phyloP scores from a whole-genome alignment of 2,797 vertebrate genomes.

The Gadopsis bispinosus region DNA sequence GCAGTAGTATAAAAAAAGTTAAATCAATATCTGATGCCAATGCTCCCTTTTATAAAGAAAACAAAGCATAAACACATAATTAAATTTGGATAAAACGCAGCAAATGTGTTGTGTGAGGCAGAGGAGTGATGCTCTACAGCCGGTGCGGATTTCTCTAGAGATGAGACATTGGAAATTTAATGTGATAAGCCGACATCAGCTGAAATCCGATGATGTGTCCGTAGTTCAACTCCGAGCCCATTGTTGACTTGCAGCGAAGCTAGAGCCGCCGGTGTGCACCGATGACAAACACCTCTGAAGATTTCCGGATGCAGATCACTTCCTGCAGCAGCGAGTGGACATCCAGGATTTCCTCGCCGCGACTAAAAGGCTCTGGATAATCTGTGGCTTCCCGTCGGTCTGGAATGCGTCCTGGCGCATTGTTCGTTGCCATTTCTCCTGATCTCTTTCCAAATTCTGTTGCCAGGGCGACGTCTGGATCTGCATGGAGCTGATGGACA shows the following conservation, averaged over 20 bases:
- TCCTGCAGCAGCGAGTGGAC: conserved; percentile 51
- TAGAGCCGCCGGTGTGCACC: rapidly evolving
- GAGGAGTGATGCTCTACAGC: too few relatives aligned
- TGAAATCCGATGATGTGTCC: neutral
- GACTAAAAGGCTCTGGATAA: conserved; percentile 21
- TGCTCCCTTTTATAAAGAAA: too few relatives aligned
- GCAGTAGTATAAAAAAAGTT: neutral
- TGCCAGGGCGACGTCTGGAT: conserved; percentile 96
- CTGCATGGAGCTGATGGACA: conserved; percentile 99
- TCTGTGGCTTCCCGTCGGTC: conserved; percentile 59
- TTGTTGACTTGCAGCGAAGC: neutral
- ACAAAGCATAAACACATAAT: neutral
- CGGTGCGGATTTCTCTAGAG: too few relatives aligned
- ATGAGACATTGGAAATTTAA: too few relatives aligned
- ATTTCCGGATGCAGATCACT: conserved; percentile 41
- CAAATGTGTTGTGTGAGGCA: too few relatives aligned
- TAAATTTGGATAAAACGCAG: too few relatives aligned
- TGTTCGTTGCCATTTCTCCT: conserved; percentile 5
- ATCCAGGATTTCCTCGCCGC: conserved; percentile 67
- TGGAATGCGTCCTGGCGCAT: conserved; percentile 33
- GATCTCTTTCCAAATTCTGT: conserved; percentile 19
- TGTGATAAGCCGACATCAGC: neutral
- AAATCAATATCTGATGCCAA: neutral
- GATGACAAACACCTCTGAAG: conserved; percentile 1
- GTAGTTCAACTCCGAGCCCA: neutral